A percentile compares a stretch with the other conserved stretches of the same genome.
Conservation (phyloP, 2,888 invertebrate species). For the Stomorhina lunata region DNA sequence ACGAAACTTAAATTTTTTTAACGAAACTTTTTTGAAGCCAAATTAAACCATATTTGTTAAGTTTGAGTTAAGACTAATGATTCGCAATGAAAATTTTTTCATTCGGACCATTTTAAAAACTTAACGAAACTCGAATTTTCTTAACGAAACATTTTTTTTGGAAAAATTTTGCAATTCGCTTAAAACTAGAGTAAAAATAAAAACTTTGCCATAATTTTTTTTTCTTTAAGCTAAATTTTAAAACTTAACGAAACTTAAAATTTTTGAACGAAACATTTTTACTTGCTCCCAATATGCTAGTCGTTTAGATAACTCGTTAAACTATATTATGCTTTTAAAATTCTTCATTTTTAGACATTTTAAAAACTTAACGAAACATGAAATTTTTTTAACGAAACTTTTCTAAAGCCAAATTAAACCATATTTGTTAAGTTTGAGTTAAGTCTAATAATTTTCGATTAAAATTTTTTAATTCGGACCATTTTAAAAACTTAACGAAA, state of each 20-base stretch:
- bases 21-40: not conserved
- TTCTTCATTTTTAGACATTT: not conserved
- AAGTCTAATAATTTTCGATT: too few species aligned
- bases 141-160: not conserved
- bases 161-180: too few species aligned
- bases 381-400: not conserved
- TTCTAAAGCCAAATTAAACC: not conserved
- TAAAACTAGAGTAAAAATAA: not conserved
- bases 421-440: too few species aligned
- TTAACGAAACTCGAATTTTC: not conserved
- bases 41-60: too few species aligned
- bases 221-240: not conserved
- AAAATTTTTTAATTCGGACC: too few species aligned
- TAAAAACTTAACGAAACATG: not conserved
- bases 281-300: too few species aligned
- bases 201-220: not conserved
- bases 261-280: too few species aligned
- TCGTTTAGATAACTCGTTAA: too few species aligned
- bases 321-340: too few species aligned
- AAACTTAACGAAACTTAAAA: not conserved
- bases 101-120: not conserved
- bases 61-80: too few species aligned
- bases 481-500: too few species aligned
- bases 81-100: not conserved
- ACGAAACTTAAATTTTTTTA: not conserved